Evolutionary conservation across 2,113 vertebrate species (phyloP).

Genomic region (Paracyprichromis sp.): DNA sequence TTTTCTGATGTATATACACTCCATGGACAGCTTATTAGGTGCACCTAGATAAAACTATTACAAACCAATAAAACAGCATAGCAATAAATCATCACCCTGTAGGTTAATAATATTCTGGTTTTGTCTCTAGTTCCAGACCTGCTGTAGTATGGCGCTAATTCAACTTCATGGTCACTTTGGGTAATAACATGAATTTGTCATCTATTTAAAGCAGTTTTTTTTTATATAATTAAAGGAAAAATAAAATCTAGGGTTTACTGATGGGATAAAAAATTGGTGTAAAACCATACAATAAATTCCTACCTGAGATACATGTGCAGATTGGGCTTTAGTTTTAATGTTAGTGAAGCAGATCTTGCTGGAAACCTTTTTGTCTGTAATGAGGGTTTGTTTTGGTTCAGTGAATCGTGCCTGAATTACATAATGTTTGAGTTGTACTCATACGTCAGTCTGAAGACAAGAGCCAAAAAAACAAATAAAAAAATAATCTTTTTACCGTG

Average conservation of each 20-base stretch:
- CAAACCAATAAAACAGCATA: neutral
- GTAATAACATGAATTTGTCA: neutral
- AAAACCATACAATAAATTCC: neutral
- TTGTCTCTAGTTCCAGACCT: neutral
- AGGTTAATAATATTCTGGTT: neutral
- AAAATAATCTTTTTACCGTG: neutral
- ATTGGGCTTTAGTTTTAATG: neutral
- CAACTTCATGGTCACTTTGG: neutral
- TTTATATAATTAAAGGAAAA: neutral
- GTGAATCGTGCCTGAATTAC: constrained; percentile 45
- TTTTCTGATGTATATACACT: neutral
- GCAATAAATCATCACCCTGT: neutral
- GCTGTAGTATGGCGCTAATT: neutral
- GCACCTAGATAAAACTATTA: neutral
- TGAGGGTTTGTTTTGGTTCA: constrained; percentile 35
- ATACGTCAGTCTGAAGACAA: constrained; percentile 11
- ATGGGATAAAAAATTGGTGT: neutral
- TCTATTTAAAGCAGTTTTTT: neutral
- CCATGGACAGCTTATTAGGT: neutral
- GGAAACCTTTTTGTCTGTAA: constrained; percentile 16
- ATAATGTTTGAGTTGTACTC: constrained; percentile 27
- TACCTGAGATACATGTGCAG: neutral
- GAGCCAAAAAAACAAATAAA: neutral
- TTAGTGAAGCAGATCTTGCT: neutral
- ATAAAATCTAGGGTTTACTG: neutral